A percentile compares a stretch with the other conserved stretches of the same genome.
Evolutionary conservation across 2,888 invertebrate species (phyloP).

Genomic region (Andrena fulva): DNA sequence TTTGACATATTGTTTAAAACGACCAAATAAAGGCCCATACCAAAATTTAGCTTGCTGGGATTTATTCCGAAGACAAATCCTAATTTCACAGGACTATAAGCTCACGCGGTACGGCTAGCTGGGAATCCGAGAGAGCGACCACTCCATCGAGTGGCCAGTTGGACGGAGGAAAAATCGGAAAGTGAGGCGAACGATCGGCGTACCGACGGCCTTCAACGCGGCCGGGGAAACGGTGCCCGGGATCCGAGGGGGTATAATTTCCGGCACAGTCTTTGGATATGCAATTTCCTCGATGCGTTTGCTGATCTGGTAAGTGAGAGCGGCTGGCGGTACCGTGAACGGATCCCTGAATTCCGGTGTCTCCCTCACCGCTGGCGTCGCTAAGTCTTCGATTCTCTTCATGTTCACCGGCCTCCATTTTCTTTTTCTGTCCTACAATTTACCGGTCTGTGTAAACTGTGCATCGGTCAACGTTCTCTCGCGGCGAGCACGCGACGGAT

Average conservation of each 20-base stretch:
- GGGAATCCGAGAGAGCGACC: too few relatives aligned
- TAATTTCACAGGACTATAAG: too few relatives aligned
- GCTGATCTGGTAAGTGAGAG: constrained; percentile 72
- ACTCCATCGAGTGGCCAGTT: too few relatives aligned
- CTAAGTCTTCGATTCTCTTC: constrained; percentile 61
- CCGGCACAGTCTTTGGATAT: constrained; percentile 25
- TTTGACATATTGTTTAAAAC: too few relatives aligned
- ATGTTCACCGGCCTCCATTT: constrained; percentile 63
- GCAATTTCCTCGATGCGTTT: constrained; percentile 66
- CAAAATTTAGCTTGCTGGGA: too few relatives aligned
- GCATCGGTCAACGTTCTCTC: constrained; percentile 7
- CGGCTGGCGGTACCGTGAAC: constrained; percentile 65
- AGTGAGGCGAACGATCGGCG: background rate
- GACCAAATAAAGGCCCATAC: too few relatives aligned
- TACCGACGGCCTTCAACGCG: constrained; percentile 69
- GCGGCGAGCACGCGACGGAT: too few relatives aligned
- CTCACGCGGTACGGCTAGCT: too few relatives aligned
- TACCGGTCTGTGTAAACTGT: background rate
- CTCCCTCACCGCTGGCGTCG: constrained; percentile 59
- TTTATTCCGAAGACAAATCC: too few relatives aligned
- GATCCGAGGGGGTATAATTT: constrained; percentile 36
- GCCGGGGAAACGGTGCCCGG: constrained; percentile 71
- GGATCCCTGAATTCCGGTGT: constrained; percentile 63
- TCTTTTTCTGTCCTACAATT: constrained; percentile 55
- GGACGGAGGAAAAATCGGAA: background rate